Evolutionary conservation across 2,888 invertebrate species (phyloP), one percentile per base, ranked within the genome.

Genomic region (Labia minor): DNA sequence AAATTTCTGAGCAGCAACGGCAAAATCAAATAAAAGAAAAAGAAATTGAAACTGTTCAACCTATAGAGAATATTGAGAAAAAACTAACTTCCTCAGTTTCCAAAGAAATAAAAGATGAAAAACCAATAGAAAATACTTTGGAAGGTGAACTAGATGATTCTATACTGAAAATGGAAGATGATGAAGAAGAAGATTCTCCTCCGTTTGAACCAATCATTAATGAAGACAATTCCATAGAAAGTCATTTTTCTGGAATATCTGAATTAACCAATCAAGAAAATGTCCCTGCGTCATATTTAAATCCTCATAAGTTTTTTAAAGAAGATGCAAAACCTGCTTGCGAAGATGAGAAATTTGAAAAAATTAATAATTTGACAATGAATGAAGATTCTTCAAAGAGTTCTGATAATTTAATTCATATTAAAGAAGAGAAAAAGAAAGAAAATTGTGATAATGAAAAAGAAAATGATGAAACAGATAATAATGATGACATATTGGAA

Each of bases 131-230:
- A 26, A 26, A 26, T 26, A 8, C n/a, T n/a, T n/a, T n/a, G 67
- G 67, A 71, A 66, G 73, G 74, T 67, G 74, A 78, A 65, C 75
- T 73, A 19, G 75, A 75, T 61, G 75, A 75, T 68, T 78, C 77
- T 10, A 73, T 81, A 64, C 80, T 80, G 49, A 78, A 77, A 70
- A 72, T 72, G 4, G 83, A 82, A 71, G 79, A 49, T 14, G 49
- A 77, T 71, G 85, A 84, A 66, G 85, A 82, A 72, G 85, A 85
- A 71, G 85, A 85, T 67, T 85, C 86, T 66, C 86, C 86, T 0
- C 82, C 83, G 0, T 86, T 86, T 75, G 86, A 86, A 72, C 85
- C 84, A 0, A 76, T 86, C 20, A 82, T 82, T 69, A 80, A 79
- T 63, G 82, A 82, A 26, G 82, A 82, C 61, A 81, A 79, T 73